A percentile compares a stretch with the other conserved stretches of the same genome.
Evolutionary conservation across 2,113 vertebrate genomes (phyloP).

Genomic region (Ophthalmolycus amberensis): DNA sequence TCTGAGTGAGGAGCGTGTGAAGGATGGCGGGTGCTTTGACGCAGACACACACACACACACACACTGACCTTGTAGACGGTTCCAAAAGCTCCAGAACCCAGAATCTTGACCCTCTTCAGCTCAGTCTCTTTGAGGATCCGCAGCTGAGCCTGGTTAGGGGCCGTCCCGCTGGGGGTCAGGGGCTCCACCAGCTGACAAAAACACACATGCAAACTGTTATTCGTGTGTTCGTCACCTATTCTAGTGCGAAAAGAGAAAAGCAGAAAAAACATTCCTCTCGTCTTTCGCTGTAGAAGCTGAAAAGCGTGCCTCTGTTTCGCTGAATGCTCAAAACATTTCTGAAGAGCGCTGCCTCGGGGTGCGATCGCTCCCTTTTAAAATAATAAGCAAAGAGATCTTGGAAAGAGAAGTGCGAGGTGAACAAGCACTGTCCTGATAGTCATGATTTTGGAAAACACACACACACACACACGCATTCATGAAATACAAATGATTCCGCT

Average conservation of each 20-base stretch:
- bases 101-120: conserved; percentile 94
- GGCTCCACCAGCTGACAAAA: conserved; percentile 92
- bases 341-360: not conserved
- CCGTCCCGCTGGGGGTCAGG: conserved; percentile 95
- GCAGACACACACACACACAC: not conserved
- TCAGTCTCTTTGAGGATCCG: conserved; percentile 98
- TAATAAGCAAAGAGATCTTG: conserved; percentile 27
- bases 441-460: conserved; percentile 10
- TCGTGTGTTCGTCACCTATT: not conserved
- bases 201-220: conserved; percentile 20
- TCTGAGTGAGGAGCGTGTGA: not conserved
- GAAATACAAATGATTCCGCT: conserved; percentile 57
- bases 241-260: not conserved
- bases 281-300: conserved; percentile 9
- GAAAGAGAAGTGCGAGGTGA: conserved; percentile 8
- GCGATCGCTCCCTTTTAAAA: conserved; percentile 5
- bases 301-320: conserved; percentile 3
- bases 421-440: conserved; percentile 36
- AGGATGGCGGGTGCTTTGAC: not conserved
- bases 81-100: conserved; percentile 96
- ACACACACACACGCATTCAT: not conserved
- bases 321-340: conserved; percentile 26
- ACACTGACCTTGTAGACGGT: conserved; percentile 94
- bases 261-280: not conserved
- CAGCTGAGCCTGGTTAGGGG: conserved; percentile 97